A percentile compares a stretch with the other conserved stretches of the same genome.
Conservation (phyloP, 2,888 invertebrate species). For the Lithodes maja region DNA sequence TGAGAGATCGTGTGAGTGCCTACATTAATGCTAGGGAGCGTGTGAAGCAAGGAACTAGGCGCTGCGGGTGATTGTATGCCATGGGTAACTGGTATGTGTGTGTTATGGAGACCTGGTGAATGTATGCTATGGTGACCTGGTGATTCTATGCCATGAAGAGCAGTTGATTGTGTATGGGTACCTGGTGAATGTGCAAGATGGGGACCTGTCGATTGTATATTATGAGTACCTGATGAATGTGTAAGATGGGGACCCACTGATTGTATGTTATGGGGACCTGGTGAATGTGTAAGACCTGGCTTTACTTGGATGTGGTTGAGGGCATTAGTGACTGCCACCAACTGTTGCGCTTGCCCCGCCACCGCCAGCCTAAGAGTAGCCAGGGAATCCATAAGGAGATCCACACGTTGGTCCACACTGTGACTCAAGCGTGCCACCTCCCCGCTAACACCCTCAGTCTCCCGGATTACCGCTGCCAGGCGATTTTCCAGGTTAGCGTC, state of each 20-base stretch:
- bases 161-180: too few relatives aligned
- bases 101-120: too few relatives aligned
- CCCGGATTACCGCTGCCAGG: neutral
- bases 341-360: constrained; percentile 10
- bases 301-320: neutral
- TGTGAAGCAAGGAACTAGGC: too few relatives aligned
- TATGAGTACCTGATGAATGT: neutral
- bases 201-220: too few relatives aligned
- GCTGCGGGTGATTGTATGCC: too few relatives aligned
- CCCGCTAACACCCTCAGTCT: constrained; percentile 6
- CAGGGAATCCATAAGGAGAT: constrained; percentile 30
- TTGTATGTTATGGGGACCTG: neutral
- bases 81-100: too few relatives aligned
- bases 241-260: neutral
- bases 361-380: constrained; percentile 32
- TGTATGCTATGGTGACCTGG: too few relatives aligned
- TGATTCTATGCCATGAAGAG: too few relatives aligned
- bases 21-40: too few relatives aligned
- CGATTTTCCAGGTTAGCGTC: neutral
- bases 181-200: too few relatives aligned
- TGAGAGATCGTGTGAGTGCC: too few relatives aligned
- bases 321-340: neutral
- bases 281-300: neutral
- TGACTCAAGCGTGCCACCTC: constrained; percentile 14
- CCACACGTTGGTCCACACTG: constrained; percentile 35